These are phyloP conservation scores for Drosophila pseudotalamancana DNA, from an alignment of 2,888 invertebrate genomes.

Conservation along the genomic window DNA sequence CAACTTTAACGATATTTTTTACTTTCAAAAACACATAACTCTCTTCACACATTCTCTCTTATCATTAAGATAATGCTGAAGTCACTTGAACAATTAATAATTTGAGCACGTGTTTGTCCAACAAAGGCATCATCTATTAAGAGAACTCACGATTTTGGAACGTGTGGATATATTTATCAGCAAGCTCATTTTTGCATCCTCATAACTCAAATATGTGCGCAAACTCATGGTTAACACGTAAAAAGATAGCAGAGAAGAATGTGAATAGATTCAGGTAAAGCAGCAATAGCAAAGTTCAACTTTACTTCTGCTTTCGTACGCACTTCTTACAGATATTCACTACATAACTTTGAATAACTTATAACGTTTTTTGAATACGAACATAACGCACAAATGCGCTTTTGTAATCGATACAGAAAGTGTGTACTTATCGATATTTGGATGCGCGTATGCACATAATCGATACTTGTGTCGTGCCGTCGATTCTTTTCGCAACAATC, in stretches of 20 bases:
- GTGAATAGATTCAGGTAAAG: background rate
- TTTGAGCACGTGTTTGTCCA: background rate
- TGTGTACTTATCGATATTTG: conserved; percentile 6
- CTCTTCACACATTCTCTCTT: background rate
- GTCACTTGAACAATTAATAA: conserved; percentile 10
- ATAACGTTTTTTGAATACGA: background rate
- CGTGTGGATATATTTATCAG: conserved; percentile 9
- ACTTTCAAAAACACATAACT: no score
- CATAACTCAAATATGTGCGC: background rate
- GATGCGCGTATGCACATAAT: background rate
- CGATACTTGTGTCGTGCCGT: conserved; percentile 12
- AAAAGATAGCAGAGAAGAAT: background rate
- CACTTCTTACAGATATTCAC: no score
- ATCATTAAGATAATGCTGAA: conserved; percentile 6
- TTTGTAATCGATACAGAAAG: background rate
- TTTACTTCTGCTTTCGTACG: background rate
- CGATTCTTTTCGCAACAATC: conserved; percentile 43
- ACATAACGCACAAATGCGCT: background rate
- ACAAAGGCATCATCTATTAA: background rate
- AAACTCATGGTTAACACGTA: background rate
- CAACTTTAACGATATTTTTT: no score
- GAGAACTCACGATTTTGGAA: conserved; percentile 15
- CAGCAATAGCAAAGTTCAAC: background rate
- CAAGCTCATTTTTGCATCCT: background rate
- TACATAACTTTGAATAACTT: background rate